Evolutionary conservation across 2,113 vertebrate genomes (phyloP), one percentile per base, ranked within the genome.

Genomic region (Megaceryle torquata): DNA sequence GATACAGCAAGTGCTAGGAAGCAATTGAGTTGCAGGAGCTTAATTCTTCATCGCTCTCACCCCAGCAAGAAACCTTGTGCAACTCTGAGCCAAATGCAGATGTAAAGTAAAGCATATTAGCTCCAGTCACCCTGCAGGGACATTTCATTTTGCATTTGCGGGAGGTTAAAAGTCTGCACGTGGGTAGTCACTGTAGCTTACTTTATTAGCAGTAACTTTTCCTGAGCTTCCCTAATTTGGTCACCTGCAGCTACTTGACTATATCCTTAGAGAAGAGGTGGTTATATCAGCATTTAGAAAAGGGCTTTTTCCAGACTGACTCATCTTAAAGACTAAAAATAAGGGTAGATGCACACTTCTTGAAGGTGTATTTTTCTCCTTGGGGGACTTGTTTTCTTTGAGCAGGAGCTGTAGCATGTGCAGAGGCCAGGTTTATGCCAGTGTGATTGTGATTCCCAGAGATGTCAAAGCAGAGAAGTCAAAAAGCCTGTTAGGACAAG

Each of bases 61-160:
- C 82, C 72, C 69, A 41, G 82, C 72, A 68, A 88, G 82, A 88
- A 91, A 69, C 64, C 51, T 64, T 15, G 46, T 64, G 33, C 0
- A 8, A 67, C 83, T 67, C 91, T 13, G 43, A 95, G 88, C 82
- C 80, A 95, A 92, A 83, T 51, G 86, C 82, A 92, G 60, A 95
- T 67, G 41, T 15, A 28, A 89, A 93, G 76, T 13, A 31, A 88
- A 93, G 71, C 4, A 0, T 44, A 78, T 92, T 74, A 96, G 69
- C 69, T 83, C 71, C 91, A 93, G 72, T 37, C 96, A 92, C 86
- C 88, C 95, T 67, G 82, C 92, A 92, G 91, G 88, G 88, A 92
- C 41, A 15, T 92, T 86, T 90, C 84, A 64, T 15, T 92, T 92
- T 75, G 86, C 83, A 29, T 86, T 78, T 88, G 56, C 46, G 77